Evolutionary conservation across 2,797 vertebrate genomes (phyloP), one percentile per base, ranked within the genome.

Genomic region (Cephalopachus bancanus): DNA sequence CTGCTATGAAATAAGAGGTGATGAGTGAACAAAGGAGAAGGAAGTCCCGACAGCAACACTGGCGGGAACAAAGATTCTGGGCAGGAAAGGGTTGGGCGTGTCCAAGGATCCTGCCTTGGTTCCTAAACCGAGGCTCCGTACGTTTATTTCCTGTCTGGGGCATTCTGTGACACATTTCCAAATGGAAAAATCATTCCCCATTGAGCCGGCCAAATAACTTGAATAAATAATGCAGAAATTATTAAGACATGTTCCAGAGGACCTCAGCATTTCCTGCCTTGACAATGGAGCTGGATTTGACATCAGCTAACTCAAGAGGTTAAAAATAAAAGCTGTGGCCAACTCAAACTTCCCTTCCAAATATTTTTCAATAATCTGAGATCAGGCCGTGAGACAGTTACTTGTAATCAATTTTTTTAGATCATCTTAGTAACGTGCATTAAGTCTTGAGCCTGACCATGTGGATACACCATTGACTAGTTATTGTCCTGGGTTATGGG

Each of bases 241-340:
- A 96, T 97, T 93, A 94, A 97, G 95, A 98, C 96, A 75, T 92
- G 97, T 97, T 98, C 95, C 98, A 97, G 97, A 97, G 79, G 88
- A 89, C 76, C 85, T 51, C 76, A 97, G 83, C 95, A 96, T 78
- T 98, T 98, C 97, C 98, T 97, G 96, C 83, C 96, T 71, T 96
- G 78, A 96, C 91, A 83, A 26, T 85, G 22, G 53, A 60, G 87
- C 90, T 97, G 96, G 62, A 95, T 95, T 96, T 93, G 97, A 96
- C 97, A 96, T 96, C 84, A 24, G 71, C 90, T 57, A 71, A 96
- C 64, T 94, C 86, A 53, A 79, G 72, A 94, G 87, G 95, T 94
- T 96, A 95, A 92, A 96, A 92, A 94, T 84, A 96, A 95, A 95
- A 93, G 71, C 92, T 76, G 79, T 37, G 85, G 72, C 95, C 81